Evolutionary conservation across 2,113 vertebrate genomes (phyloP), one percentile per base, ranked within the genome.

Genomic region (Nyctereutes procyonoides): DNA sequence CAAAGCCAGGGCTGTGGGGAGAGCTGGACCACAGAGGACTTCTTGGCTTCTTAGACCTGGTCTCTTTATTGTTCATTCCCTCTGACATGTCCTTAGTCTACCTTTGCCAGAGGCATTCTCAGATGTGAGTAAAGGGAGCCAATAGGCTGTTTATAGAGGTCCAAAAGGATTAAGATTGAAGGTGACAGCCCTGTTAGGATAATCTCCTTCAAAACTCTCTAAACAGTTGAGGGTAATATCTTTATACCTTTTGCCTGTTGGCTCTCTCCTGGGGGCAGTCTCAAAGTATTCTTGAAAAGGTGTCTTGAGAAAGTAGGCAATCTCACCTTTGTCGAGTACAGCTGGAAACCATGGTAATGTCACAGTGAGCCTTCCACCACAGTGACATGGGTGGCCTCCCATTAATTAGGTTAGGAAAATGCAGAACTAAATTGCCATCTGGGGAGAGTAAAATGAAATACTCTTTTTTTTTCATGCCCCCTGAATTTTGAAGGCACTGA

Each of bases 211-310:
- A 92, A 53, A 92, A 69, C 93, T 74, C 93, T 43, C 71, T 95
- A 87, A 98, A 87, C 90, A 83, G 38, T 53, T 22, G 92, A 88
- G 96, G 92, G 90, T 16, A 76, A 95, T 97, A 96, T 97, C 93
- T 93, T 97, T 94, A 85, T 60, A 85, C 93, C 63, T 94, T 95
- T 92, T 32, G 82, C 81, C 94, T 19, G 43, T 97, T 74, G 96
- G 79, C 95, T 97, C 90, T 97, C 97, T 97, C 88, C 92, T 56
- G 90, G 92, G 97, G n/a, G 74, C 73, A 63, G 95, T 96, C 97
- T 97, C 92, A 97, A 96, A 96, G 87, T 62, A 86, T 96, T 97
- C 96, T 98, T 96, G 98, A 98, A 98, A 71, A 89, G 35, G 48
- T 88, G 91, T 98, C 98, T 98, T 96, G 97, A 97, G 98, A 97